Evolutionary conservation across 2,888 invertebrate genomes (phyloP), one percentile per base, ranked within the genome.

Genomic region (Athalia cordata): DNA sequence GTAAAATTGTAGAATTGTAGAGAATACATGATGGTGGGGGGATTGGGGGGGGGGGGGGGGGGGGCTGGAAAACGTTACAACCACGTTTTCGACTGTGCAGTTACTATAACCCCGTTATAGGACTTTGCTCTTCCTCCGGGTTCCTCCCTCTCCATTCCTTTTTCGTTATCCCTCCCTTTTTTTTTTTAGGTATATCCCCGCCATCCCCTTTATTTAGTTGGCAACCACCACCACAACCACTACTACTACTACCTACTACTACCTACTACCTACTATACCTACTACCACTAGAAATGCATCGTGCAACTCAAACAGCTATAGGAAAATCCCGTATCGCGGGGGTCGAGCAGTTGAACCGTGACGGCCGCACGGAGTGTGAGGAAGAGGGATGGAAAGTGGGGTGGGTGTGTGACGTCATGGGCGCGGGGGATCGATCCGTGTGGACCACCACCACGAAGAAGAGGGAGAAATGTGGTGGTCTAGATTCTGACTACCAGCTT

Each of bases 351-450:
- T 29, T 29, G 76, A 76, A 65, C 65, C 55, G 43, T 43, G 64
- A 45, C 64, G 15, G 52, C 64, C 50, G 76, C 29, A 50, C 50
- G 68, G 67, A 29, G 29, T 29, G 29, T 29, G 29, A 29, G 29
- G 29, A 29, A 29, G 29, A 29, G 29, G 29, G 29, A 29, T 29
- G 29, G n/a, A 29, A 29, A 29, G 43, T 52, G 70, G 50, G 67
- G 61, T 50, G 77, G 61, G 45, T 67, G 15, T 13, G 61, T 83
- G 81, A 82, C 81, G 82, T 83, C 82, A 83, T 78, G 77, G 62
- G 80, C 70, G 75, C 81, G 82, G 76, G 80, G 82, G 81, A 83
- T 83, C 83, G 83, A 83, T 83, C 81, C 80, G 80, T 29, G 29
- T 75, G 80, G 79, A 79, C 81, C 82, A 15, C 81, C 82, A 15